Conservation (phyloP, 2,888 invertebrate species). For the Cryptophagus acutangulus region DNA sequence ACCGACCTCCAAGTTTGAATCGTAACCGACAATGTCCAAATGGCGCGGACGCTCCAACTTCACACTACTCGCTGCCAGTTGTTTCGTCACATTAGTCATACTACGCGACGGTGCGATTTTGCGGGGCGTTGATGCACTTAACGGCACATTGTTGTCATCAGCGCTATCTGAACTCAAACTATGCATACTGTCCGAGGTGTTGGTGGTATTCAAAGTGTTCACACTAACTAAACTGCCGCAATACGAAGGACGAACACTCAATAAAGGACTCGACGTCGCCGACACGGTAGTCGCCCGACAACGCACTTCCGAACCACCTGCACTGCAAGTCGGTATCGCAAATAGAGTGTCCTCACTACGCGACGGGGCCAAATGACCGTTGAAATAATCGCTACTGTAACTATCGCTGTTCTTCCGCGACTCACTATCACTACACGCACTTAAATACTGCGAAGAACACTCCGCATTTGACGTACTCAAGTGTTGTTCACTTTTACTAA, state of each 20-base stretch:
- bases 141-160: constrained; percentile 52
- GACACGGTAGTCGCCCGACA: constrained; percentile 53
- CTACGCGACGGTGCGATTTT: constrained; percentile 59
- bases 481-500: constrained; percentile 81
- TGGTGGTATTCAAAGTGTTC: constrained; percentile 55
- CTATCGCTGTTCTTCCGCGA: constrained; percentile 43
- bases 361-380: constrained; percentile 63
- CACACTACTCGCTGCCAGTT: constrained; percentile 27
- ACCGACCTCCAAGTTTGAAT: constrained; percentile 40
- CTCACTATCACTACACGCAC: constrained; percentile 47
- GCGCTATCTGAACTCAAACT: constrained; percentile 63
- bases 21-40: constrained; percentile 35
- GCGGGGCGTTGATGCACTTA: constrained; percentile 52
- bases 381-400: constrained; percentile 42
- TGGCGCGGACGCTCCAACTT: constrained; percentile 37
- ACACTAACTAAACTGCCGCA: constrained; percentile 62
- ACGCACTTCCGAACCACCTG: constrained; percentile 26
- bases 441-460: constrained; percentile 53
- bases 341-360: constrained; percentile 73
- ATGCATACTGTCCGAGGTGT: constrained; percentile 61
- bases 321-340: constrained; percentile 35
- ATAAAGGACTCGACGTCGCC: constrained; percentile 65
- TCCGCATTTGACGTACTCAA: constrained; percentile 54
- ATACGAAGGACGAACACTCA: constrained; percentile 58
- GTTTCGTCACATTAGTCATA: constrained; percentile 58